Evolutionary conservation across 2,113 vertebrate species (phyloP).

Genomic region (Plecotus auritus): DNA sequence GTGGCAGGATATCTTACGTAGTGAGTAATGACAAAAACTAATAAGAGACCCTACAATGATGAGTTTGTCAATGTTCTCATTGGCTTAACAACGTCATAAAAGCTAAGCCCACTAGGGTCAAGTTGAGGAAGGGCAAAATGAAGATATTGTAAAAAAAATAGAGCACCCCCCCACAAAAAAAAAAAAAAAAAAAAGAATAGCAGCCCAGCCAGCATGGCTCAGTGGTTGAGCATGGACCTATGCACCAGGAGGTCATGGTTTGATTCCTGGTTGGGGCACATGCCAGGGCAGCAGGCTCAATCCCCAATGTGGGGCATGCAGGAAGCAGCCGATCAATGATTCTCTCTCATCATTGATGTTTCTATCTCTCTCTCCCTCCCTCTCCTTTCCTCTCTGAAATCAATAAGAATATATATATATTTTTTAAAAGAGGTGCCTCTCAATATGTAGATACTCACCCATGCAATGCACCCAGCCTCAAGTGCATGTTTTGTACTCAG

Average conservation of each 20-base stretch:
- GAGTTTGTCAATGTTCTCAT: not conserved
- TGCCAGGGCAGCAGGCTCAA: no score
- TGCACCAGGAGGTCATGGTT: no score
- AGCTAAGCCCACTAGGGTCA: not conserved
- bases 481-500: not conserved
- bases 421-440: not conserved
- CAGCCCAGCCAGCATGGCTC: not conserved
- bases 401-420: no score
- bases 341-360: no score
- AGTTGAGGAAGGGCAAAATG: not conserved
- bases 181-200: not conserved
- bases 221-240: no score
- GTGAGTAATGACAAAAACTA: not conserved
- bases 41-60: not conserved
- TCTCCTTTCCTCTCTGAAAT: no score
- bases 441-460: not conserved
- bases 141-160: not conserved
- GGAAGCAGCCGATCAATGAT: no score
- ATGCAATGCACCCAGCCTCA: not conserved
- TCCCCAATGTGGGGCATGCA: no score
- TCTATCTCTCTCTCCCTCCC: no score
- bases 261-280: no score
- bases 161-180: not conserved
- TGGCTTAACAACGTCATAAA: not conserved
- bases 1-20: not conserved